Conservation (phyloP, 2,888 invertebrate species). For the Lysandra coridon region DNA sequence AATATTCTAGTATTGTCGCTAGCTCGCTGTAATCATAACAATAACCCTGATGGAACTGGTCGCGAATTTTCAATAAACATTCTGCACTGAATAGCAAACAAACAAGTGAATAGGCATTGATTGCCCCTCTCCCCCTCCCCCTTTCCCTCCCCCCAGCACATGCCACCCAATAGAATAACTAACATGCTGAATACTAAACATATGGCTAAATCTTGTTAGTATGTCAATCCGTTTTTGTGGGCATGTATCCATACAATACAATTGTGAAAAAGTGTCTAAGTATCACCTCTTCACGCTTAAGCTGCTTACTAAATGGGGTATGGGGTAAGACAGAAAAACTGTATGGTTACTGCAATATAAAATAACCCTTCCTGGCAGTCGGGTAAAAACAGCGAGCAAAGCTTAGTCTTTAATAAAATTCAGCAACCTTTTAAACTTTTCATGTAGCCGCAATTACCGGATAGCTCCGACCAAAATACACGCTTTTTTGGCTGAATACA, state of each 20-base stretch:
- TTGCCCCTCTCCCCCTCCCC: neutral
- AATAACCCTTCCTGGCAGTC: too few species aligned
- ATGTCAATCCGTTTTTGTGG: neutral
- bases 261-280: too few species aligned
- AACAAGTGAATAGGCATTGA: conserved; percentile 23
- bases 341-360: too few species aligned
- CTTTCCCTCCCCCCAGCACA: neutral
- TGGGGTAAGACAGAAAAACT: too few species aligned
- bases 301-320: too few species aligned
- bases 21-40: neutral
- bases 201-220: neutral
- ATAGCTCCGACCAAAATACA: too few species aligned
- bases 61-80: conserved; percentile 8
- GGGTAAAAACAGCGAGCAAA: neutral
- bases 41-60: neutral
- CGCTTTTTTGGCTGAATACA: too few species aligned
- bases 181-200: conserved; percentile 15
- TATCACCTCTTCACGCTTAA: too few species aligned
- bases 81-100: conserved; percentile 19
- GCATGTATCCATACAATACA: too few species aligned
- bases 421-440: too few species aligned
- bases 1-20: neutral
- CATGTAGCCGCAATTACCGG: too few species aligned
- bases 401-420: neutral
- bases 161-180: neutral